Conservation (phyloP, 2,888 invertebrate genomes). For the Amphipyra tragopoginis region DNA sequence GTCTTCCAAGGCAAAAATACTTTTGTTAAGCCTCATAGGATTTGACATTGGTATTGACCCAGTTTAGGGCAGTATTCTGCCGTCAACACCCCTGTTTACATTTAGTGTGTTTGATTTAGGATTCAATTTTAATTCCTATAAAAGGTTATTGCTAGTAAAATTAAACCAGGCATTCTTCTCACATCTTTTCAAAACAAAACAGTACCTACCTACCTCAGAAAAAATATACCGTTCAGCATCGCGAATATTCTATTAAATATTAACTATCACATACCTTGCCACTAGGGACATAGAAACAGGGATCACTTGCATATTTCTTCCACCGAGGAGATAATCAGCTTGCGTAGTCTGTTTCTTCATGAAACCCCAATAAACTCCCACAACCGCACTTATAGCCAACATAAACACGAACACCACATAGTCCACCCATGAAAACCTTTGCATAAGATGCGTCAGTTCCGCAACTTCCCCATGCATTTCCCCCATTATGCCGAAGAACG, state of each 20-base stretch:
- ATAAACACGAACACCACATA: conserved; percentile 94
- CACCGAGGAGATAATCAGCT: conserved; percentile 94
- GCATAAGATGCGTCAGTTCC: conserved; percentile 88
- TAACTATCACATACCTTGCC: conserved; percentile 91
- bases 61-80: neutral
- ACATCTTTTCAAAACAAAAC: too few relatives aligned
- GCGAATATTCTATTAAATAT: neutral
- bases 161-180: neutral
- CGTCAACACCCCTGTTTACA: too few relatives aligned
- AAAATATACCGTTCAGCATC: too few relatives aligned
- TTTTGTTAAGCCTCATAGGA: neutral
- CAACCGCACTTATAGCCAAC: conserved; percentile 93
- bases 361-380: conserved; percentile 96
- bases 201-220: too few relatives aligned
- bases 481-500: conserved; percentile 65
- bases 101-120: neutral
- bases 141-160: neutral
- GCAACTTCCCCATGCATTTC: conserved; percentile 77
- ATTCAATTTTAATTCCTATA: neutral
- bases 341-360: conserved; percentile 91
- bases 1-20: neutral
- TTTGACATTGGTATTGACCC: conserved; percentile 1
- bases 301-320: conserved; percentile 94
- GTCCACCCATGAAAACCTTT: conserved; percentile 93
- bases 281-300: conserved; percentile 96